Evolutionary conservation across 2,113 vertebrate genomes (phyloP), one percentile per base, ranked within the genome.

Genomic region (Polypterus bichir): DNA sequence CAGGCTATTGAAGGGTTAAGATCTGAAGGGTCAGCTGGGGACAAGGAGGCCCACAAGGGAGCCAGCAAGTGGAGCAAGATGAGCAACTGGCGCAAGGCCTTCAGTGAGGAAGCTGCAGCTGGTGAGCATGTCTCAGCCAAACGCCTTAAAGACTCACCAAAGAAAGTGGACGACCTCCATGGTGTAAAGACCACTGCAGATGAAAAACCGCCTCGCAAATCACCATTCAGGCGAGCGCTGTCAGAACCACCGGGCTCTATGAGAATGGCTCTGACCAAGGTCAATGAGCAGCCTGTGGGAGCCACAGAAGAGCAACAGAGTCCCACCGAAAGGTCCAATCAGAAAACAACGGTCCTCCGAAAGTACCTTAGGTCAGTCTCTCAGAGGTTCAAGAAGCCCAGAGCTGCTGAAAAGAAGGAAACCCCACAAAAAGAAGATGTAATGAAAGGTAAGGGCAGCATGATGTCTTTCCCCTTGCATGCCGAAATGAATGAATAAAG

Each of bases 171-270:
- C 11, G 64, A 68, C 44, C 7, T 45, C 46, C 74, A 77, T 63
- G 3, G 57, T 0, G 77, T 73, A 0, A 2, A 0, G 55, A 48
- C 2, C 48, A 9, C 65, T 27, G 58, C 54, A 47, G 64, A 61
- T 6, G 72, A 66, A 46, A 62, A 61, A 0, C 57, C 45, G 0
- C 9, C 66, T 9, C 77, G 76, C 0, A 84, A 87, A 68, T 91
- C 91, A 48, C 84, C 91, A 1, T 95, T 95, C 73, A 86, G 81
- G 8, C 79, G 92, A 46, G 91, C 90, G 5, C 74, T 87, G 51
- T 92, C 91, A 0, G 86, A 86, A 2, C 90, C 92, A 8, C 73
- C 81, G 0, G 82, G 83, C 2, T 74, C 80, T 0, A 66, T 86
- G 3, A 73, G 83, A 5, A 3, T 77, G 58, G 62, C 68, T 0